Evolutionary conservation across 2,113 vertebrate genomes (phyloP).

Genomic region (Patagioenas fasciata): DNA sequence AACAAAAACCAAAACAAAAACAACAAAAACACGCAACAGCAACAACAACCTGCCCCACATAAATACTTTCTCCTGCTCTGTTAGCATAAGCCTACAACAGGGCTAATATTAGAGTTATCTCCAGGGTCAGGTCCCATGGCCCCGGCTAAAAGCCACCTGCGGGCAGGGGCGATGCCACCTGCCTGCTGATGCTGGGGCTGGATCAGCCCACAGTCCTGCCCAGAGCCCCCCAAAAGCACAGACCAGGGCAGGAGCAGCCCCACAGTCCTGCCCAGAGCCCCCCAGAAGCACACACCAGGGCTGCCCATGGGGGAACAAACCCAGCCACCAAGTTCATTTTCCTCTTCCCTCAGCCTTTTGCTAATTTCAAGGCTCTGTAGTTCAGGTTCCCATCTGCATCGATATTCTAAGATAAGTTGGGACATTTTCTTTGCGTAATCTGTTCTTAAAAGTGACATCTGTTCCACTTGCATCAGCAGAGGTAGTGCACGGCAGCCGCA

Average conservation of each 20-base stretch:
- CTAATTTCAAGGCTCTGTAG: not conserved
- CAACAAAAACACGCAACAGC: too few species aligned
- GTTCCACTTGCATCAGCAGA: not conserved
- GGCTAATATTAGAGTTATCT: not conserved
- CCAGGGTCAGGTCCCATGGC: not conserved
- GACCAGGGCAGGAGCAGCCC: not conserved
- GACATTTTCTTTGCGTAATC: not conserved
- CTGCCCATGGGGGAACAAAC: fast-evolving
- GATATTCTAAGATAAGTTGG: not conserved
- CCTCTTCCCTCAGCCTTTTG: not conserved
- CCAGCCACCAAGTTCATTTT: fast-evolving
- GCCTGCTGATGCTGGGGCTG: not conserved
- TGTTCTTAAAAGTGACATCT: not conserved
- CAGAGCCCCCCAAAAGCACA: not conserved
- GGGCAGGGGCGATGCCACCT: fast-evolving
- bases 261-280: fast-evolving
- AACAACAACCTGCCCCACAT: too few species aligned
- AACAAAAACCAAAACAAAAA: too few species aligned
- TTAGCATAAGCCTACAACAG: not conserved
- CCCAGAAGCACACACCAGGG: not conserved
- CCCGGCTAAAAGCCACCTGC: fast-evolving
- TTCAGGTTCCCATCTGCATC: not conserved
- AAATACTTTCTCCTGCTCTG: not conserved
- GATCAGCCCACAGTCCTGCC: fast-evolving
- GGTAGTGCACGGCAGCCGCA: not conserved